phyloP scores from a whole-genome alignment of 23 tunicate species.

The Styela clava region DNA sequence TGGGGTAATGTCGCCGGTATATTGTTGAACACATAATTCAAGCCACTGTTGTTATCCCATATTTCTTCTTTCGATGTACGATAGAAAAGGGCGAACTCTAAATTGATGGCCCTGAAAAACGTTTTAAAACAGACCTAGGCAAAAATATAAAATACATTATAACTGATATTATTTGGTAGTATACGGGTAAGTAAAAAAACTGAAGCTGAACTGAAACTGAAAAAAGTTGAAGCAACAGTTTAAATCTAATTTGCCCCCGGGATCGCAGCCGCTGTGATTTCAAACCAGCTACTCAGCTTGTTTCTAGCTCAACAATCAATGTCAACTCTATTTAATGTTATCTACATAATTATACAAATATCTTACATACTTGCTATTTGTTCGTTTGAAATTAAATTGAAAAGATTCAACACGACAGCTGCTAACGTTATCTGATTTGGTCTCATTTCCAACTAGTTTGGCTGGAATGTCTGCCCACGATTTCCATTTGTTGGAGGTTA shows the following conservation, averaged over 20 bases:
- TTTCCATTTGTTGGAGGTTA: conserved; percentile 10
- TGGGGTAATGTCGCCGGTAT: not conserved
- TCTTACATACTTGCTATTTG: not conserved
- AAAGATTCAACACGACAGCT: not conserved
- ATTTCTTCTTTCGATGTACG: not conserved
- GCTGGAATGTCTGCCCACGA: conserved; percentile 11
- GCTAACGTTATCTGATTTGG: not conserved
- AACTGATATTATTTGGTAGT: too few species aligned
- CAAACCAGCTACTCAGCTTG: too few species aligned
- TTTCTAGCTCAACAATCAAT: too few species aligned
- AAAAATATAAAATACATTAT: too few species aligned
- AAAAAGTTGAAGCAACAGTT: too few species aligned
- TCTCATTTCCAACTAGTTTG: not conserved
- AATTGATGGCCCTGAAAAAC: not conserved
- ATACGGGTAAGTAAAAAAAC: too few species aligned
- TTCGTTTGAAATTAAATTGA: not conserved
- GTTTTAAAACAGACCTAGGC: too few species aligned
- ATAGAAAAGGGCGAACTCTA: not conserved
- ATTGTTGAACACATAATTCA: not conserved
- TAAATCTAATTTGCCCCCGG: too few species aligned
- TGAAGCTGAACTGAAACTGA: too few species aligned
- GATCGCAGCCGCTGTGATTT: too few species aligned
- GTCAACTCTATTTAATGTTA: too few species aligned
- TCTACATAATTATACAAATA: too few species aligned
- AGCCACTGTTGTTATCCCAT: not conserved